phyloP scores from a whole-genome alignment of 2,888 invertebrate genomes.

The Hesperia comma region DNA sequence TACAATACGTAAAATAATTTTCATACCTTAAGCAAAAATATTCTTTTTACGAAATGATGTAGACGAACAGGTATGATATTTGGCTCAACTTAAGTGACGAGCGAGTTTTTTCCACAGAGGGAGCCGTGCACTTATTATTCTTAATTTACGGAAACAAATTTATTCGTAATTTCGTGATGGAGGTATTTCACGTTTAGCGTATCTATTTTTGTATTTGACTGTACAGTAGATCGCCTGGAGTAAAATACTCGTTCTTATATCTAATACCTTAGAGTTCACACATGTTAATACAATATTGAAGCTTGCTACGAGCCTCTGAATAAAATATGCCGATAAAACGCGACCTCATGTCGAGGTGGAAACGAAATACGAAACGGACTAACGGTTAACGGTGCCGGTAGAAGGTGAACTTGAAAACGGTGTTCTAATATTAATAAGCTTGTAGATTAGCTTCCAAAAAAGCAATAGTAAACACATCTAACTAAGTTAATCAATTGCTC shows the following conservation, averaged over 20 bases:
- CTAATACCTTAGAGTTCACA: constrained; percentile 19
- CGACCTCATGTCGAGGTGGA: constrained; percentile 34
- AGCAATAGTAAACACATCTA: too few species aligned
- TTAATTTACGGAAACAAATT: too few species aligned
- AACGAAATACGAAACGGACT: constrained; percentile 26
- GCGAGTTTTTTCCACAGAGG: too few species aligned
- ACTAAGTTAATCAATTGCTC: too few species aligned
- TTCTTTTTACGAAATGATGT: too few species aligned
- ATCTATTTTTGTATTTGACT: neutral
- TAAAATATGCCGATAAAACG: constrained; percentile 66
- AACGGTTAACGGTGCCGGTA: neutral
- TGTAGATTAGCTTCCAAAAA: too few species aligned
- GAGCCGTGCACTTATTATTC: too few species aligned
- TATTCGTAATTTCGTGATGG: neutral
- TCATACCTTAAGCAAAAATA: too few species aligned
- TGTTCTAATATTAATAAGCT: neutral
- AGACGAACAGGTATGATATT: too few species aligned
- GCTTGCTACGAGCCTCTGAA: constrained; percentile 52
- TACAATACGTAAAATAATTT: too few species aligned
- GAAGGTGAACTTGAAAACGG: constrained; percentile 6
- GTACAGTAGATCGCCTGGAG: neutral
- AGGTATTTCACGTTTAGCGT: constrained; percentile 5
- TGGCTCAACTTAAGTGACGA: too few species aligned
- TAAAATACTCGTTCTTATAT: constrained; percentile 20
- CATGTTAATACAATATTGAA: constrained; percentile 35